Evolutionary conservation across 2,888 invertebrate genomes (phyloP).

Genomic region (Parelbella ahira): DNA sequence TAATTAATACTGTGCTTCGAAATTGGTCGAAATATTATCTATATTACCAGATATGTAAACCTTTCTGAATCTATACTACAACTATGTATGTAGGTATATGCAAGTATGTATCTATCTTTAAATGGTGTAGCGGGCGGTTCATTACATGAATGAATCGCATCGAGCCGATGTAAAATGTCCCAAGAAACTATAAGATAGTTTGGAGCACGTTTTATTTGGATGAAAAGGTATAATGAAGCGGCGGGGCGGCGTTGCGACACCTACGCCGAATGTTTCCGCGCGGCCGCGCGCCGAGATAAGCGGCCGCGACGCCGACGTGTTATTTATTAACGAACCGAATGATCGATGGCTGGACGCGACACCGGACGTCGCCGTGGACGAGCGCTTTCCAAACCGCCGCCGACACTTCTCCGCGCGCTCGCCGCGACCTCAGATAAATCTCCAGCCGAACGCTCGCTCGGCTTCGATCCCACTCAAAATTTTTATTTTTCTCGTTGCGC

Average conservation of each 20-base stretch:
- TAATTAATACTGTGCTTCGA: too few species aligned
- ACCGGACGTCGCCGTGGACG: slow-evolving; percentile 70
- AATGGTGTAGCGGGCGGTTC: too few species aligned
- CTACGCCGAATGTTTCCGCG: slow-evolving; percentile 80
- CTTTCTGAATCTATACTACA: too few species aligned
- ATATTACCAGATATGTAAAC: too few species aligned
- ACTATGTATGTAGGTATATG: too few species aligned
- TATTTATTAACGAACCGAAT: slow-evolving; percentile 81
- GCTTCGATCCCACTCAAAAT: slow-evolving; percentile 43
- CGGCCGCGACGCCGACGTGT: slow-evolving; percentile 75
- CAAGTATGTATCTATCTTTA: too few species aligned
- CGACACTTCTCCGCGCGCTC: slow-evolving; percentile 45
- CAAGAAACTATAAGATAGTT: slow-evolving; percentile 21
- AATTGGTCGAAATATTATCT: too few species aligned
- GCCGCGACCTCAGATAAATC: slow-evolving; percentile 51
- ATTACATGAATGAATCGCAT: too few species aligned
- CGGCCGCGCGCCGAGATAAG: slow-evolving; percentile 77
- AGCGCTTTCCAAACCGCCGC: slow-evolving; percentile 70
- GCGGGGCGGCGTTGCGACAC: slow-evolving; percentile 69
- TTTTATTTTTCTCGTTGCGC: slow-evolving; percentile 33
- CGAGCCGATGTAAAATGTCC: too few species aligned
- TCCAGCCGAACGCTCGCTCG: slow-evolving; percentile 49
- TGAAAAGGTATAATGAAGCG: slow-evolving; percentile 63
- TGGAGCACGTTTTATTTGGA: slow-evolving; percentile 47
- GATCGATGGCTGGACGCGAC: slow-evolving; percentile 80